phyloP scores from a whole-genome alignment of 2,797 vertebrate genomes.

The Aulostomus chinensis region DNA sequence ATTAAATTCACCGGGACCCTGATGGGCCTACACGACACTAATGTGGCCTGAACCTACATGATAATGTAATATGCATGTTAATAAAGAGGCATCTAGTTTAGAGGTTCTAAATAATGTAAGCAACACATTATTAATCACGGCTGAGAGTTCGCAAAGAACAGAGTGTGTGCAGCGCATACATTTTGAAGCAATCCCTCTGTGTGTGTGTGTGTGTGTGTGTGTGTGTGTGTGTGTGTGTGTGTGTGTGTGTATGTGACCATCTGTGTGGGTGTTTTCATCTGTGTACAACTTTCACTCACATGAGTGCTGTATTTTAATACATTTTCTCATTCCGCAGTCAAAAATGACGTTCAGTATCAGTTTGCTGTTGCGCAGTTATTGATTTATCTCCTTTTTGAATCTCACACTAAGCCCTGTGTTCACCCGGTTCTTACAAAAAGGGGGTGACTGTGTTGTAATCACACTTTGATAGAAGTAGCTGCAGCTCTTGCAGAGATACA shows the following conservation, averaged over 20 bases:
- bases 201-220: background rate
- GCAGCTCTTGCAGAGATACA: conserved; percentile 9
- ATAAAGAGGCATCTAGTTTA: conserved; percentile 56
- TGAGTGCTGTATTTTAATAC: conserved; percentile 28
- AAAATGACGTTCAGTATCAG: conserved; percentile 33
- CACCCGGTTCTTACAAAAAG: conserved; percentile 20
- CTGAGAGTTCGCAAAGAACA: conserved; percentile 30
- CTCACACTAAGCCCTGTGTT: conserved; percentile 6
- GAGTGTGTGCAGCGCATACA: conserved; percentile 47
- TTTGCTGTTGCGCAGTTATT: conserved; percentile 13
- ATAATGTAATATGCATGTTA: conserved; percentile 63
- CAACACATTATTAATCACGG: conserved; percentile 61
- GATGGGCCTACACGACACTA: conserved; percentile 43
- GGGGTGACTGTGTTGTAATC: conserved; percentile 19
- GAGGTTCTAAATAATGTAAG: conserved; percentile 66
- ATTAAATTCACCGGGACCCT: conserved; percentile 39
- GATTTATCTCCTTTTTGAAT: conserved; percentile 40
- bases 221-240: conserved; percentile 19
- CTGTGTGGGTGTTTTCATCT: conserved; percentile 60
- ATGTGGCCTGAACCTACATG: conserved; percentile 42
- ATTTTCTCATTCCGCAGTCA: conserved; percentile 35
- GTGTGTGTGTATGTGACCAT: too few species aligned
- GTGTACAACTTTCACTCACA: conserved; percentile 17
- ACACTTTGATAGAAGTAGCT: conserved; percentile 51
- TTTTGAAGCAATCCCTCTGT: conserved; percentile 33